A percentile compares a stretch with the other conserved stretches of the same genome.
Conservation (phyloP, 2,797 vertebrate genomes). For the Hoplostethus atlanticus region DNA sequence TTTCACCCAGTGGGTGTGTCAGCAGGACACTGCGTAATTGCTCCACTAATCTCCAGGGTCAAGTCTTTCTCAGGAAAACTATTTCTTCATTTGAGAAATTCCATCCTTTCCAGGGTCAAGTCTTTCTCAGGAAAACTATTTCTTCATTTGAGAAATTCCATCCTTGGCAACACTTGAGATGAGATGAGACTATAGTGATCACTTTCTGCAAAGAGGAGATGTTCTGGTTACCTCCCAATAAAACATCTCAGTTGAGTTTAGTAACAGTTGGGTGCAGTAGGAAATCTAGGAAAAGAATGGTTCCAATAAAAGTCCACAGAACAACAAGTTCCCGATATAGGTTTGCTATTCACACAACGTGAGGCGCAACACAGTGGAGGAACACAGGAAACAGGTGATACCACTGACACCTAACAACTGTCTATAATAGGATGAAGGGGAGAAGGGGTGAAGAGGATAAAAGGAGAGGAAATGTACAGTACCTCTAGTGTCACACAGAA, state of each 20-base stretch:
- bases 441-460: conserved; percentile 21
- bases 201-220: background rate
- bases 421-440: conserved; percentile 28
- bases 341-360: background rate
- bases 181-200: background rate
- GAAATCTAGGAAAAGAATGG: background rate
- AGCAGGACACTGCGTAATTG: conserved; percentile 18
- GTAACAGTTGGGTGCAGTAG: background rate
- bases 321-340: background rate
- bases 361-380: conserved; percentile 18
- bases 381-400: conserved; percentile 56
- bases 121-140: background rate
- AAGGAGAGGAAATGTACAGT: conserved; percentile 38
- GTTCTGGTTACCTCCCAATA: background rate
- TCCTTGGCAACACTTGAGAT: background rate
- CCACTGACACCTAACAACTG: conserved; percentile 40
- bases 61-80: background rate
- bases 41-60: background rate
- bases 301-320: conserved; percentile 7
- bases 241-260: background rate
- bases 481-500: conserved; percentile 28
- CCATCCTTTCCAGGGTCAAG: background rate
- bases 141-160: background rate
- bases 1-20: conserved; percentile 31
- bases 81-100: background rate